phyloP scores from a whole-genome alignment of 2,888 invertebrate genomes.

The Drosophila atripex region DNA sequence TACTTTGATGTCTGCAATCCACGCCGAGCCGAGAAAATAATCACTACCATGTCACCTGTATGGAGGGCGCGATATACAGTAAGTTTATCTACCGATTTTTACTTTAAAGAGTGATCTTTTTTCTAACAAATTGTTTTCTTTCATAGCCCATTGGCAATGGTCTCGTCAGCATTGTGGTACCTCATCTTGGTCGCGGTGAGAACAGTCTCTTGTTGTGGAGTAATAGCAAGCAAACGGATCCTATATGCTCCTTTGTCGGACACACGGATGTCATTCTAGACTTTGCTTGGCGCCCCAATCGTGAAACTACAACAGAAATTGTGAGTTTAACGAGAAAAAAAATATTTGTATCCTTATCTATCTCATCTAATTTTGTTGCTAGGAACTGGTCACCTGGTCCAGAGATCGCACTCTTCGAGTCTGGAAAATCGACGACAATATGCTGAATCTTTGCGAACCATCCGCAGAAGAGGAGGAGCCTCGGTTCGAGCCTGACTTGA shows the following conservation, averaged over 20 bases:
- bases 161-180: slow-evolving; percentile 95
- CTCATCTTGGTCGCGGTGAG: slow-evolving; percentile 94
- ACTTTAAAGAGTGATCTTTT: not conserved
- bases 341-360: not conserved
- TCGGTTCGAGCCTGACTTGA: slow-evolving; percentile 80
- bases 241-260: slow-evolving; percentile 96
- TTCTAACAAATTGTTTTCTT: not conserved
- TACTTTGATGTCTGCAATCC: slow-evolving; percentile 96
- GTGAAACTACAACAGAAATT: slow-evolving; percentile 83
- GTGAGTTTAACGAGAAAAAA: slow-evolving; percentile 52
- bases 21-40: slow-evolving; percentile 91
- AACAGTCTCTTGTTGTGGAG: slow-evolving; percentile 92
- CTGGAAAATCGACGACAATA: slow-evolving; percentile 94
- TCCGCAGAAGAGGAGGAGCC: slow-evolving; percentile 62
- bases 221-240: slow-evolving; percentile 87
- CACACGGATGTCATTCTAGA: slow-evolving; percentile 97
- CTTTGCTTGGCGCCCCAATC: slow-evolving; percentile 95
- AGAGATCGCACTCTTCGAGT: slow-evolving; percentile 95
- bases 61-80: slow-evolving; percentile 96
- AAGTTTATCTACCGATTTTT: slow-evolving; percentile 30
- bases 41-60: slow-evolving; percentile 92
- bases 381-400: slow-evolving; percentile 96
- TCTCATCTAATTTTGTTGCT: not conserved
- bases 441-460: slow-evolving; percentile 90
- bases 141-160: slow-evolving; percentile 95